These are phyloP conservation scores for Iguana delicatissima DNA, from an alignment of 2,797 vertebrate species.

Conservation along the genomic window DNA sequence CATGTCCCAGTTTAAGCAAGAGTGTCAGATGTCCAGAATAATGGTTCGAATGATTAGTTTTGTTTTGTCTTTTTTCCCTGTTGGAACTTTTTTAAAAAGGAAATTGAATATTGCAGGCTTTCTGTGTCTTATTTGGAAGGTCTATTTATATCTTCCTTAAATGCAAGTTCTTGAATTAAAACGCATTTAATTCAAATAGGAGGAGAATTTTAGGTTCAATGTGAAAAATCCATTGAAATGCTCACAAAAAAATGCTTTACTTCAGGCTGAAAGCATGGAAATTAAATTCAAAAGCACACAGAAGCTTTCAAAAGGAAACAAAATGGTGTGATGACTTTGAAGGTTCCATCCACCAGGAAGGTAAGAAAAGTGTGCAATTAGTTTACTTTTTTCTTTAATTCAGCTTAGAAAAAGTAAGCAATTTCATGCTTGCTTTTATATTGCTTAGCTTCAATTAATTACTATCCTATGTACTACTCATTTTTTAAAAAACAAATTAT, in stretches of 20 bases:
- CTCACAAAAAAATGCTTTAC: slow-evolving; percentile 40
- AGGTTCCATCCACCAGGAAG: slow-evolving; percentile 53
- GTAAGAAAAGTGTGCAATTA: slow-evolving; percentile 18
- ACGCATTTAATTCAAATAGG: slow-evolving; percentile 54
- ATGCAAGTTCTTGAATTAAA: not conserved
- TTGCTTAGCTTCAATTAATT: not conserved
- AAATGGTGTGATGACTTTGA: slow-evolving; percentile 45
- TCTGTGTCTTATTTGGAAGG: not conserved
- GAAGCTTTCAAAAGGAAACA: slow-evolving; percentile 56
- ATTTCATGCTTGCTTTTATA: not conserved
- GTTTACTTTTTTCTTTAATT: slow-evolving; percentile 19
- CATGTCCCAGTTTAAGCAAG: slow-evolving; percentile 26
- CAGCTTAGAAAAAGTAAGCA: not conserved
- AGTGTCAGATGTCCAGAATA: not conserved
- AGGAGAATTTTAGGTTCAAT: slow-evolving; percentile 47
- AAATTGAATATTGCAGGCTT: not conserved
- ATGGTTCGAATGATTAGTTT: no score
- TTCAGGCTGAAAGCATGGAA: slow-evolving; percentile 57
- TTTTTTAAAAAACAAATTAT: not conserved
- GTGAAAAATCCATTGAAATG: slow-evolving; percentile 48
- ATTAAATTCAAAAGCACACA: slow-evolving; percentile 63
- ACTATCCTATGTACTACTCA: not conserved
- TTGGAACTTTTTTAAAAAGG: not conserved
- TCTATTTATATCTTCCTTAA: slow-evolving; percentile 37
- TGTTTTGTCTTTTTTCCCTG: slow-evolving; percentile 7